phyloP scores from a whole-genome alignment of 2,113 vertebrate genomes.

The Python bivittatus region DNA sequence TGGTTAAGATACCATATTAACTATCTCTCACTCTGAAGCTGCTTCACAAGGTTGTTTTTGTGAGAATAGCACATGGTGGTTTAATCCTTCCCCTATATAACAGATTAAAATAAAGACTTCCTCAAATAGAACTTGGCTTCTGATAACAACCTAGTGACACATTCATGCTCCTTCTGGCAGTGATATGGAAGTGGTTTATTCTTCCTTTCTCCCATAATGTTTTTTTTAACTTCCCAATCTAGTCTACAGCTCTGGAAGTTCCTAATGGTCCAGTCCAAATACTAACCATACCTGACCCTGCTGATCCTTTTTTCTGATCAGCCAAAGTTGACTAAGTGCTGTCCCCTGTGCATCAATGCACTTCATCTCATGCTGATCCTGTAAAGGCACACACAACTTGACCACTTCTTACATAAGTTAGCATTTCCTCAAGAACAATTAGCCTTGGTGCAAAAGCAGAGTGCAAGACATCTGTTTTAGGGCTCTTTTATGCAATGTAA shows the following conservation, averaged over 20 bases:
- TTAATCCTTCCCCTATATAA: not conserved
- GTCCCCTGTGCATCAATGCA: not conserved
- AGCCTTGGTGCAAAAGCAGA: not conserved
- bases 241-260: not conserved
- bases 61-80: not conserved
- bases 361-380: not conserved
- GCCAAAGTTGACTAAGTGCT: not conserved
- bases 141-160: not conserved
- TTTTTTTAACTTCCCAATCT: not conserved
- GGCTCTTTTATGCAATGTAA: not conserved
- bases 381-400: not conserved
- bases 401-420: not conserved
- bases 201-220: not conserved
- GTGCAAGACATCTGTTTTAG: conserved; percentile 1
- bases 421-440: not conserved
- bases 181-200: not conserved
- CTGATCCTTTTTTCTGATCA: not conserved
- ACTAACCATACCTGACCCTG: not conserved
- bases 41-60: not conserved
- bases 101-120: not conserved
- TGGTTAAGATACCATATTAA: not conserved
- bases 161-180: not conserved
- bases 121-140: not conserved
- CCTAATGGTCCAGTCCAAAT: not conserved
- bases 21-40: not conserved